Conservation (phyloP, 37 sponge, comb jelly and placozoan species). For the Aplysina aerophoba region DNA sequence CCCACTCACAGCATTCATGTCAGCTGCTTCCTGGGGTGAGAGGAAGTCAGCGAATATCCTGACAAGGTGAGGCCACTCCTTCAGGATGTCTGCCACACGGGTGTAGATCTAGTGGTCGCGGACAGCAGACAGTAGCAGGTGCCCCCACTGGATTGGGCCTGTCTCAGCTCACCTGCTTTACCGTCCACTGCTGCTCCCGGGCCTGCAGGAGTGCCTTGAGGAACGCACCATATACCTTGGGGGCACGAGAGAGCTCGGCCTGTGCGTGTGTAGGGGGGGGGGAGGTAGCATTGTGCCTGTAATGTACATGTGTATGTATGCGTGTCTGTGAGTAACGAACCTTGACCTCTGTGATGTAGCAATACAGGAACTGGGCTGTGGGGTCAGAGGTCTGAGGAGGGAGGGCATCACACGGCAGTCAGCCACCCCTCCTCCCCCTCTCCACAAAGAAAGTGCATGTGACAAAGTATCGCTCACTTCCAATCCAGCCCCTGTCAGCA, state of each 20-base stretch:
- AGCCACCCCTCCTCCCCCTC: not conserved
- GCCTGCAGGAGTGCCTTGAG: conserved; percentile 45
- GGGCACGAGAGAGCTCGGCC: conserved; percentile 2
- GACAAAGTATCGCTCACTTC: conserved; percentile 35
- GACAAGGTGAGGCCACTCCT: conserved; percentile 70
- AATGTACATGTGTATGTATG: not conserved
- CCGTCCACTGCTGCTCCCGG: conserved; percentile 25
- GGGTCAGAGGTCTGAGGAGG: conserved; percentile 50
- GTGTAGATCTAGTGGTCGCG: conserved; percentile 39
- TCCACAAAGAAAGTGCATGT: not conserved
- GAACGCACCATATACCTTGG: conserved; percentile 56
- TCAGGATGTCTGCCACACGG: conserved; percentile 29
- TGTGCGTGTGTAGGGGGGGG: not conserved
- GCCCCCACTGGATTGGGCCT: not conserved
- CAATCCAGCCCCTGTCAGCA: conserved; percentile 55
- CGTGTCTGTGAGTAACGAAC: not conserved
- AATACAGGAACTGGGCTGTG: conserved; percentile 43
- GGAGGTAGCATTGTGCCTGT: not conserved
- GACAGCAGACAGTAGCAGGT: not conserved
- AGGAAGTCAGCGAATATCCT: conserved; percentile 68
- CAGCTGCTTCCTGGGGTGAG: conserved; percentile 40
- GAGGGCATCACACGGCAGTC: not conserved
- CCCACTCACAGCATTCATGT: conserved; percentile 56
- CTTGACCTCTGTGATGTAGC: conserved; percentile 68
- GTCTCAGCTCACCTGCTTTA: conserved; percentile 17